These are phyloP conservation scores for Drosophila parthenogenetica DNA, from an alignment of 2,888 invertebrate genomes.

Conservation along the genomic window DNA sequence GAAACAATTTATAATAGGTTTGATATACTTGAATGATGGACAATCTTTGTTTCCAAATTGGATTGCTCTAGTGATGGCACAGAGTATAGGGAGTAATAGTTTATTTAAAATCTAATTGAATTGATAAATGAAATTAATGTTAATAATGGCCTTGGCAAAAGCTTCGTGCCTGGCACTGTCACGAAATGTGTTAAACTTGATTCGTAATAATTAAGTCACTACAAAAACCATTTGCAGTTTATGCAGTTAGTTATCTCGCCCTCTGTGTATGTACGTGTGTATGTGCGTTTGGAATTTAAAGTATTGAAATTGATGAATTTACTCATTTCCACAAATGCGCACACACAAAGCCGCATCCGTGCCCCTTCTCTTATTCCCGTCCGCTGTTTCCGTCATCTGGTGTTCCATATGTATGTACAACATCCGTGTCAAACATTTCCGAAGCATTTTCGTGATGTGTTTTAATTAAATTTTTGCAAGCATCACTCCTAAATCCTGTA, in stretches of 20 bases:
- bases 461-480: conserved; percentile 56
- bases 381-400: neutral
- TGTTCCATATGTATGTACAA: conserved; percentile 31
- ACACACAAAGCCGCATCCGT: neutral
- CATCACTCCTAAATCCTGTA: neutral
- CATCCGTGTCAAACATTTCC: conserved; percentile 43
- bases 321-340: conserved; percentile 21
- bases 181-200: neutral
- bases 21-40: too few relatives aligned
- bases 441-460: conserved; percentile 45
- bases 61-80: too few relatives aligned
- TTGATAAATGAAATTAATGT: neutral
- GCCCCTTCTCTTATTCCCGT: neutral
- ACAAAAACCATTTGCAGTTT: conserved; percentile 30
- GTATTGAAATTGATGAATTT: conserved; percentile 22
- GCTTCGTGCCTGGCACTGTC: neutral
- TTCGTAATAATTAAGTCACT: conserved; percentile 25
- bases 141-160: neutral
- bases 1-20: too few relatives aligned
- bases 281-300: conserved; percentile 11
- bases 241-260: conserved; percentile 5
- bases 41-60: too few relatives aligned
- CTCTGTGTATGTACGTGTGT: neutral
- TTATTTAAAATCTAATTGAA: neutral
- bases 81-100: too few relatives aligned